These are phyloP conservation scores for Tachypleus tridentatus DNA, from an alignment of 1,140 invertebrate species.

Conservation along the genomic window DNA sequence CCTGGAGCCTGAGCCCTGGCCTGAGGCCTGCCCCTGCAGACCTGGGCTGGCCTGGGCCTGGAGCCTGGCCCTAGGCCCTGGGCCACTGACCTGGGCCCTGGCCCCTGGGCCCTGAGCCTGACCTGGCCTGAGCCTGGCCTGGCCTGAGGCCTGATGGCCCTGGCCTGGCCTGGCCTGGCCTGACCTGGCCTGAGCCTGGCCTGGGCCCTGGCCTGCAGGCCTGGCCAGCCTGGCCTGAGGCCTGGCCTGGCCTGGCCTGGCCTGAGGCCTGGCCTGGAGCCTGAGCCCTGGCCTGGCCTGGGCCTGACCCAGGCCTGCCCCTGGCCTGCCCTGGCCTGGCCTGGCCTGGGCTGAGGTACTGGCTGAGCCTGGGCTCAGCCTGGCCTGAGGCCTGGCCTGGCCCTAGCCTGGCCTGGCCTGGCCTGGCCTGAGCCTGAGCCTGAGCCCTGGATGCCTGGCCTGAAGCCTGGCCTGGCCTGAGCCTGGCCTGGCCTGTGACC, in stretches of 20 bases:
- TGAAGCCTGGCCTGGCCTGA: constrained; percentile 25
- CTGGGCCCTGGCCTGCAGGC: constrained; percentile 21
- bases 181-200: constrained; percentile 24
- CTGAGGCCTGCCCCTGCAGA: too few species aligned
- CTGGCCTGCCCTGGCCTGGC: constrained; percentile 17
- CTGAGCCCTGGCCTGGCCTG: constrained; percentile 25
- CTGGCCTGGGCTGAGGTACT: constrained; percentile 20
- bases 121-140: constrained; percentile 25
- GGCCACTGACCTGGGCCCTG: too few species aligned
- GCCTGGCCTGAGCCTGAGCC: constrained; percentile 24
- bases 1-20: too few species aligned
- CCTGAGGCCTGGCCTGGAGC: constrained; percentile 23
- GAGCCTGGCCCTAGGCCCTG: too few species aligned
- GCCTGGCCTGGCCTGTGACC: too few species aligned
- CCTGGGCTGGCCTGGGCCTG: constrained; percentile 20
- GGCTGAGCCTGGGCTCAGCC: constrained; percentile 19
- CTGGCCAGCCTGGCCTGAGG: too few species aligned
- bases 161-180: constrained; percentile 20
- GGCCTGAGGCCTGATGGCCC: too few species aligned
- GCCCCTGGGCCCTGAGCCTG: too few species aligned
- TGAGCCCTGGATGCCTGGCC: constrained; percentile 21
- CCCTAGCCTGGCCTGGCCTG: constrained; percentile 24
- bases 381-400: constrained; percentile 23
- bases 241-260: too few species aligned
- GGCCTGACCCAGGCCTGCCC: constrained; percentile 23